Percentiles rank a stretch among this genome's conserved stretches.
Evolutionary conservation across 2,113 vertebrate species (phyloP).

Genomic region (Hystrix cristata): DNA sequence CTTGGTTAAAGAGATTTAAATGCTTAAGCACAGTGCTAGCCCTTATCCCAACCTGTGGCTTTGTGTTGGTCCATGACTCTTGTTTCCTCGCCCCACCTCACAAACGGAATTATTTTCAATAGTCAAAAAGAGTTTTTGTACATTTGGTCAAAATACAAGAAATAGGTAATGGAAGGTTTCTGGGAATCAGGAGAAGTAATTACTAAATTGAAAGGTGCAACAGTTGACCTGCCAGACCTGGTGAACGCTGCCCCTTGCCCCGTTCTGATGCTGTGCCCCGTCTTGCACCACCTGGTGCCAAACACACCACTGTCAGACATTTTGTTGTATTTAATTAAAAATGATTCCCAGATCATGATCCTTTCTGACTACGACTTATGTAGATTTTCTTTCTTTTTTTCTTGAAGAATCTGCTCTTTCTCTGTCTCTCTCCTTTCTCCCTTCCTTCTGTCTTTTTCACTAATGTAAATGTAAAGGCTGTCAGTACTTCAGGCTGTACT

Average conservation of each 20-base stretch:
- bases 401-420: background rate
- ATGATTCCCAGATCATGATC: background rate
- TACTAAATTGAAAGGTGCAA: background rate
- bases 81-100: background rate
- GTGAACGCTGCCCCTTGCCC: background rate
- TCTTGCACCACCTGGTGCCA: background rate
- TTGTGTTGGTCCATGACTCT: background rate
- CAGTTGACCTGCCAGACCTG: background rate
- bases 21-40: background rate
- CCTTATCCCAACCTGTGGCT: background rate
- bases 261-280: too few relatives aligned
- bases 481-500: background rate
- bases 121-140: background rate
- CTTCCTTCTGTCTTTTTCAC: background rate
- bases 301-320: background rate
- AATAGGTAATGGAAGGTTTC: background rate
- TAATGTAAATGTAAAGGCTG: background rate
- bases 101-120: background rate
- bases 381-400: constrained; percentile 31
- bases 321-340: background rate
- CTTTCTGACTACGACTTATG: constrained; percentile 8
- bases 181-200: background rate
- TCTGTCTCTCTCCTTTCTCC: background rate
- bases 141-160: background rate
- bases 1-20: background rate